phyloP scores from a whole-genome alignment of 2,888 invertebrate species.

The Sepiola atlantica region DNA sequence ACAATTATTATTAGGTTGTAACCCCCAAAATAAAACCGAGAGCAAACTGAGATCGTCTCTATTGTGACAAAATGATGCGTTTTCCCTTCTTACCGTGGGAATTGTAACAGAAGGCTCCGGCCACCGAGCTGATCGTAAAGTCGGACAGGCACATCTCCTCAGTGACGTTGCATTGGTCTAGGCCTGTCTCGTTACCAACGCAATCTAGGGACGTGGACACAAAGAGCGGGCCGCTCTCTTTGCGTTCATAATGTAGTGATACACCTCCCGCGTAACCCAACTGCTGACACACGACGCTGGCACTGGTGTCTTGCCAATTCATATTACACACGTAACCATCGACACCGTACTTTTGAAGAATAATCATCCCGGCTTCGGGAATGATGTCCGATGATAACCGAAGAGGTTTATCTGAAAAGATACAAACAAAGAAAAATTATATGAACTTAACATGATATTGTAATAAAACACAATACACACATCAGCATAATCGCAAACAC shows the following conservation, averaged over 20 bases:
- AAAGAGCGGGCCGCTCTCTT: slow-evolving; percentile 53
- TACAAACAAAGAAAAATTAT: neutral
- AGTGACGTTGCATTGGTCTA: slow-evolving; percentile 53
- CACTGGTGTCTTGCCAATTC: slow-evolving; percentile 60
- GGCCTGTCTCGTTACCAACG: slow-evolving; percentile 54
- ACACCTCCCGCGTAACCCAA: slow-evolving; percentile 76
- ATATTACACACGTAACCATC: slow-evolving; percentile 62
- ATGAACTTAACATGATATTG: neutral
- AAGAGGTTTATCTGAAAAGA: neutral
- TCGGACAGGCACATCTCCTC: slow-evolving; percentile 42
- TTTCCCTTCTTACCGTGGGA: neutral
- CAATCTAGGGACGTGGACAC: slow-evolving; percentile 57
- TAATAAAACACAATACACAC: too few relatives aligned
- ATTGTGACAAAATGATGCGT: too few relatives aligned
- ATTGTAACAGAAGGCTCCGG: slow-evolving; percentile 55
- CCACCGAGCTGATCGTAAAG: slow-evolving; percentile 53
- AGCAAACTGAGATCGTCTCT: too few relatives aligned
- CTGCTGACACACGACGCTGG: slow-evolving; percentile 56
- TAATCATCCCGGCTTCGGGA: slow-evolving; percentile 49
- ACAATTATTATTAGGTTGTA: too few relatives aligned
- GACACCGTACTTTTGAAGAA: slow-evolving; percentile 57
- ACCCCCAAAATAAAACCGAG: too few relatives aligned
- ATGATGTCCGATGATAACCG: slow-evolving; percentile 24
- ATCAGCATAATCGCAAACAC: too few relatives aligned
- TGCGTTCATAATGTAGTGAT: slow-evolving; percentile 50